Percentiles rank a stretch among this genome's conserved stretches.
Conservation (phyloP, 1,140 invertebrate genomes). For the Ips typographus region DNA sequence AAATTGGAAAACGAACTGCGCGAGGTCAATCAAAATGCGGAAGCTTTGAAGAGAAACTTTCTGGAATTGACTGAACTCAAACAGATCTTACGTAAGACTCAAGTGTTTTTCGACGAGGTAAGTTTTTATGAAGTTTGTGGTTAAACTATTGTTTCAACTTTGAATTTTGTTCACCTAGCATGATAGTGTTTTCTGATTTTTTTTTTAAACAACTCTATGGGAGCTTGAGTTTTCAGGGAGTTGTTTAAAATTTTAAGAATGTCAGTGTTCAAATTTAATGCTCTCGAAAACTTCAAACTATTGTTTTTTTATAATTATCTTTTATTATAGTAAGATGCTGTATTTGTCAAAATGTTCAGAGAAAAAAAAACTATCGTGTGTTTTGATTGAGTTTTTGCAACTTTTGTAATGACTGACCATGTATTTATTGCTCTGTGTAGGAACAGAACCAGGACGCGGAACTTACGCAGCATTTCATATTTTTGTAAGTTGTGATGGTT, state of each 20-base stretch:
- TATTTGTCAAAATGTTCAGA: conserved; percentile 21
- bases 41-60: conserved; percentile 94
- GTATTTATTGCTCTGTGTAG: neutral
- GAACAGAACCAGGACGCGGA: conserved; percentile 30
- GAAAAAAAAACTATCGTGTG: too few species aligned
- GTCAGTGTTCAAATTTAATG: conserved; percentile 33
- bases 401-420: too few species aligned
- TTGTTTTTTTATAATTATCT: conserved; percentile 24
- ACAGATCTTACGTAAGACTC: conserved; percentile 94
- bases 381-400: too few species aligned
- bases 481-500: conserved; percentile 38
- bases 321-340: conserved; percentile 37
- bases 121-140: conserved; percentile 48
- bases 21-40: conserved; percentile 98
- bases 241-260: conserved; percentile 31
- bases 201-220: too few species aligned
- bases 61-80: conserved; percentile 95
- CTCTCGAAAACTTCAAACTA: neutral
- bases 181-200: conserved; percentile 28
- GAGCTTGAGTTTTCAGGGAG: conserved; percentile 12
- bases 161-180: conserved; percentile 43
- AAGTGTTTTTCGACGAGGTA: conserved; percentile 98
- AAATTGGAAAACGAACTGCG: conserved; percentile 92
- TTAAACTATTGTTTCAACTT: conserved; percentile 9
- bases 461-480: conserved; percentile 40